Conservation (phyloP, 2,113 vertebrate genomes). For the Carassius carassius region DNA sequence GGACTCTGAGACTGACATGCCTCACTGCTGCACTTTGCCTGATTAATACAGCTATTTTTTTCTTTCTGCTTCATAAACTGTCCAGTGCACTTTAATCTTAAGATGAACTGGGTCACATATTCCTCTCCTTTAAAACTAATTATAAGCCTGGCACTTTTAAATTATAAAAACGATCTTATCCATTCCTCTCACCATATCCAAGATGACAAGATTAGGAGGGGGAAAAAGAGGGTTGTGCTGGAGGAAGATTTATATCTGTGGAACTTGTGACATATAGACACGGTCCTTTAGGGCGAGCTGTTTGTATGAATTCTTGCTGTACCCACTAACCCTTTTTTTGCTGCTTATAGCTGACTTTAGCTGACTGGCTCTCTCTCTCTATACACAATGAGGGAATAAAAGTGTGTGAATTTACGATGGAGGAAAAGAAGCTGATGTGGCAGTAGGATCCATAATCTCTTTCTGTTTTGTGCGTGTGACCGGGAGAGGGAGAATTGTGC, state of each 20-base stretch:
- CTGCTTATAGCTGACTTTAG: conserved; percentile 32
- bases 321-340: not conserved
- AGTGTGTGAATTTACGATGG: conserved; percentile 33
- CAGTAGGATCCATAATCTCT: conserved; percentile 32
- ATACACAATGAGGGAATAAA: conserved; percentile 19
- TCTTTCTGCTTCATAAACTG: conserved; percentile 12
- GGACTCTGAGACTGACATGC: conserved; percentile 1
- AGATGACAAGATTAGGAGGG: conserved; percentile 46
- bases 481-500: conserved; percentile 21
- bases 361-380: conserved; percentile 33
- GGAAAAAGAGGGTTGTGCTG: not conserved
- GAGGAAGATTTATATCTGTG: conserved; percentile 25
- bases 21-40: conserved; percentile 30
- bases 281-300: not conserved
- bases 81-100: conserved; percentile 31
- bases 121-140: conserved; percentile 54
- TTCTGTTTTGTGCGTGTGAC: conserved; percentile 10
- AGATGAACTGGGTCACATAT: conserved; percentile 44
- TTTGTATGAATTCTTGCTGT: not conserved
- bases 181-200: conserved; percentile 27
- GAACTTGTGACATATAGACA: not conserved
- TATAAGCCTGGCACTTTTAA: conserved; percentile 52
- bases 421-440: conserved; percentile 43
- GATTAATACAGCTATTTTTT: conserved; percentile 8
- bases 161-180: conserved; percentile 45